Base-by-base conservation (phyloP, 2,113 vertebrate species). In the Neomonachus schauinslandi region DNA sequence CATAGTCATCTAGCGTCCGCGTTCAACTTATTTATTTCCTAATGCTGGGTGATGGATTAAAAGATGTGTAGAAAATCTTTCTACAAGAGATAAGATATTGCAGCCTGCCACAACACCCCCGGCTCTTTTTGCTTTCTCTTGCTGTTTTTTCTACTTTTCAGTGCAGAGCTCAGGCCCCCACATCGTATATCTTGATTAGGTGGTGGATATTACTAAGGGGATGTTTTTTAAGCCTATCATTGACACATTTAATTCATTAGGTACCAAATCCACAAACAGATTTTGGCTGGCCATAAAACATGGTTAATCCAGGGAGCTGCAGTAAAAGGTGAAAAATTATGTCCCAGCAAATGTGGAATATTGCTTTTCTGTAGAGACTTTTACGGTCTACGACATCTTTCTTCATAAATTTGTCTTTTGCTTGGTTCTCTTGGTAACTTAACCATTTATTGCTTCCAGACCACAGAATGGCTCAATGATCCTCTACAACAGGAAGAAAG, bases 401-500 rank as follows among this genome's bases (percentile, higher is more conserved):
- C 97, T 97, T 86, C 94, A 24, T 87, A 65, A 90, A 91, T 91
- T 46, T 94, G 82, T 81, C 71, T 55, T 28, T 86, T 76, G 89
- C 91, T 84, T 83, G 39, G 77, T 92, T 33, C 98, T 97, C 76
- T 85, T 1, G 77, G 84, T 99, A 98, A 98, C 77, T 63, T 97
- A 84, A 82, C 81, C 96, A 0, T 98, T 98, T 98, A 96, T 98
- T 96, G 79, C 96, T 99, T 99, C 49, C 99, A 99, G 99, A 99
- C 99, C 99, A 19, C 99, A 99, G 99, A 99, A 99, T 99, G 99
- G 99, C 99, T 99, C 99, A 97, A 99, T 99, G 99, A 99, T 99
- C 98, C 99, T 99, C 98, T 99, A 99, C 99, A 99, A 99, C 98
- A 99, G 99, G 99, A 99, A 99, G 99, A 99, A 99, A 98, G 99